Percentiles rank a stretch among this genome's conserved stretches.
phyloP scores from a whole-genome alignment of 2,113 vertebrate genomes.

The Kryptolebias marmoratus region DNA sequence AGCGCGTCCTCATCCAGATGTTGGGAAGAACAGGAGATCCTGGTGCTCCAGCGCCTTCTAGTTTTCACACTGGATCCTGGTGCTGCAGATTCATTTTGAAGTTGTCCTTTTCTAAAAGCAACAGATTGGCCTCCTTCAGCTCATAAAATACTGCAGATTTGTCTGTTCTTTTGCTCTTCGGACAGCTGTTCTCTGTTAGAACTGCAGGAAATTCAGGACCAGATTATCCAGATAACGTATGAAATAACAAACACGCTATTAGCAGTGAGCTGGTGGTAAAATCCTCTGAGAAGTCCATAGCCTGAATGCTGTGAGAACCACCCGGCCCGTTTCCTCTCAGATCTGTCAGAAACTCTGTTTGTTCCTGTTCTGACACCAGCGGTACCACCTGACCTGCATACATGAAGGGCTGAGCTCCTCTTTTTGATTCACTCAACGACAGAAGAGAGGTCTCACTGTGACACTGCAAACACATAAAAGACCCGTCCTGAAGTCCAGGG shows the following conservation, averaged over 20 bases:
- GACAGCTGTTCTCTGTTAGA: too few relatives aligned
- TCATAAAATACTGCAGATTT: too few relatives aligned
- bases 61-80: too few relatives aligned
- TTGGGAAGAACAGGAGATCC: not conserved
- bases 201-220: too few relatives aligned
- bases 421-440: not conserved
- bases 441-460: not conserved
- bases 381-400: not conserved
- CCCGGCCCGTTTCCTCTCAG: not conserved
- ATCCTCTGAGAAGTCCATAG: not conserved
- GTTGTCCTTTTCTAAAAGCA: too few relatives aligned
- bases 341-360: not conserved
- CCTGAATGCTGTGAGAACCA: not conserved
- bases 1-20: not conserved
- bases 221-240: too few relatives aligned
- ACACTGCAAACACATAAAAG: conserved; percentile 19
- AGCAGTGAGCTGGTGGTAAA: not conserved
- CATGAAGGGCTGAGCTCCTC: not conserved
- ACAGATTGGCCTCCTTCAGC: too few relatives aligned
- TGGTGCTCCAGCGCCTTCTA: not conserved
- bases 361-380: not conserved
- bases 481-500: not conserved
- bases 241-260: not conserved
- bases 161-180: too few relatives aligned
- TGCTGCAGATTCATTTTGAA: too few relatives aligned